Conservation (phyloP, 1,140 invertebrate genomes). For the Reticulitermes speratus region DNA sequence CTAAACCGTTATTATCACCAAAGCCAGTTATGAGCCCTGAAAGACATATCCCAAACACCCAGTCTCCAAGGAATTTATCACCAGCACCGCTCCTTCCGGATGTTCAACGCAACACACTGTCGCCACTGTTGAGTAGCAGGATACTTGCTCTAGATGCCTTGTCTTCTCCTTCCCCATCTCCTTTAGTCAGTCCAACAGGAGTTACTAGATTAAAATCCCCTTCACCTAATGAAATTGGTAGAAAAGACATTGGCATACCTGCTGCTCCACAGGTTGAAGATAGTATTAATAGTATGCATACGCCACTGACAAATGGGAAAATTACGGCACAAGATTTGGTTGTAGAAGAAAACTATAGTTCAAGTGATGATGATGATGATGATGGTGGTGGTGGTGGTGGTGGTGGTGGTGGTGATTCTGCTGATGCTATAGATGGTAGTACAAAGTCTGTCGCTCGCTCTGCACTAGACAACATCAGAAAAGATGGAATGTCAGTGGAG, state of each 20-base stretch:
- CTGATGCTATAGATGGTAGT: conserved; percentile 37
- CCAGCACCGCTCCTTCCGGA: background rate
- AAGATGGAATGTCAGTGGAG: conserved; percentile 61
- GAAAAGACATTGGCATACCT: too few species aligned
- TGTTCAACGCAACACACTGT: background rate
- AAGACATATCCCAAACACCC: background rate
- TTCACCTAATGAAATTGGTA: background rate
- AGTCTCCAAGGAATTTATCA: background rate
- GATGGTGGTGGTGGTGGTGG: conserved; percentile 35
- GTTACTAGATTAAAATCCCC: conserved; percentile 18
- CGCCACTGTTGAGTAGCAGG: background rate
- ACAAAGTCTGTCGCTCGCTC: conserved; percentile 54
- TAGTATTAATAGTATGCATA: background rate
- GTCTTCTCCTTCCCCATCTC: background rate
- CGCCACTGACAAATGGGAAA: conserved; percentile 24
- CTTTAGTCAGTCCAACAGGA: background rate
- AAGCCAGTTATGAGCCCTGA: conserved; percentile 18
- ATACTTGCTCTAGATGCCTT: conserved; percentile 6
- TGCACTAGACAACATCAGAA: conserved; percentile 66
- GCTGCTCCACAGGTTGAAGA: background rate
- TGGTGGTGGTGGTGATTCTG: conserved; percentile 35
- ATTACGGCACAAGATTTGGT: conserved; percentile 39
- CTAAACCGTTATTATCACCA: conserved; percentile 21
- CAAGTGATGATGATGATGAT: conserved; percentile 42
- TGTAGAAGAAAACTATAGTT: conserved; percentile 39